Evolutionary conservation across 2,113 vertebrate genomes (phyloP).

Genomic region (Chiloscyllium plagiosum): DNA sequence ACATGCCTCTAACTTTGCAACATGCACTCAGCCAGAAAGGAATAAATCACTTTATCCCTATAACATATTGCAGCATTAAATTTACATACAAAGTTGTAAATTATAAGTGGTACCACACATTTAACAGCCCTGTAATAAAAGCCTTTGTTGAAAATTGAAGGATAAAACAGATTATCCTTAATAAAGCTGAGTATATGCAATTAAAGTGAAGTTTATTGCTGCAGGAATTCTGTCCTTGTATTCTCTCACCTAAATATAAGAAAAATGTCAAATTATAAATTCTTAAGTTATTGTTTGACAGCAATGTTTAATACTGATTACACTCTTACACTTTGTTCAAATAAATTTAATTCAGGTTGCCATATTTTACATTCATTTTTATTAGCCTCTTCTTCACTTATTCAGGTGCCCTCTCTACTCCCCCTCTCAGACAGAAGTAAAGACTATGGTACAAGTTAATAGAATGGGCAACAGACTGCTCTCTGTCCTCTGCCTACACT

Average conservation of each 20-base stretch:
- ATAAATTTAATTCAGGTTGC: background rate
- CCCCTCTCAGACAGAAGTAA: background rate
- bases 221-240: background rate
- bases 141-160: background rate
- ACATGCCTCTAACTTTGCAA: background rate
- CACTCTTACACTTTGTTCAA: background rate
- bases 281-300: background rate
- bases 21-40: background rate
- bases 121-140: background rate
- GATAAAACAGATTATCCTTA: background rate
- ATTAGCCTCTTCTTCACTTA: background rate
- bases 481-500: background rate
- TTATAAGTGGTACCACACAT: conserved; percentile 9
- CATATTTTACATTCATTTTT: background rate
- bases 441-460: background rate
- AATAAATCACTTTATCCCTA: background rate
- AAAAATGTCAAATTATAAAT: background rate
- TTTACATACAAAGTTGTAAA: background rate
- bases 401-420: background rate
- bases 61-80: conserved; percentile 15
- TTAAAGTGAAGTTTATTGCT: background rate
- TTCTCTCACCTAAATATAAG: background rate
- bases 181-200: background rate
- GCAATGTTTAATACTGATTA: background rate
- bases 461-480: background rate